A percentile compares a stretch with the other conserved stretches of the same genome.
Conservation (phyloP, 2,113 vertebrate genomes). For the Motacilla alba region DNA sequence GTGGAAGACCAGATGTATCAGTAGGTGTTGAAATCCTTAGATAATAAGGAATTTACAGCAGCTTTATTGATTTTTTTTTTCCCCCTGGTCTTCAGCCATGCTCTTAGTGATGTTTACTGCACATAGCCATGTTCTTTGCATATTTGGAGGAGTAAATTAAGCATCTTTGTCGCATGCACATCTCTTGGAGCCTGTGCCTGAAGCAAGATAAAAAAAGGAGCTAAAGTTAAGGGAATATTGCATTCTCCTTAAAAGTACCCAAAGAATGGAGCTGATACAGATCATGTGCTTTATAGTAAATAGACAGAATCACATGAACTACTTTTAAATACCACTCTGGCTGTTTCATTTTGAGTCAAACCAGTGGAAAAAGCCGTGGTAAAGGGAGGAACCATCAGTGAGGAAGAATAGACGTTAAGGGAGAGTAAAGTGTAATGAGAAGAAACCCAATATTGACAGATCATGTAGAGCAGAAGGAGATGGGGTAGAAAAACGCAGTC, state of each 20-base stretch:
- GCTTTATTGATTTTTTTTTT: not conserved
- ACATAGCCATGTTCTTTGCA: not conserved
- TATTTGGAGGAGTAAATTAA: not conserved
- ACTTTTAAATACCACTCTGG: not conserved
- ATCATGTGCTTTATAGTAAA: not conserved
- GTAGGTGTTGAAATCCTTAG: not conserved
- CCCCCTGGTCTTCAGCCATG: not conserved
- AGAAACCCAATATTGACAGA: constrained; percentile 35
- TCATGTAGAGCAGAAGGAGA: constrained; percentile 28
- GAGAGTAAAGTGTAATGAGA: not conserved
- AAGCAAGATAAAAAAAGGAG: not conserved
- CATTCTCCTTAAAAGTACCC: not conserved
- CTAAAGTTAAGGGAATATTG: not conserved
- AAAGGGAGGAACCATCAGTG: not conserved
- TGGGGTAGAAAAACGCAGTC: not conserved
- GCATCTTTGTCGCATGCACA: not conserved
- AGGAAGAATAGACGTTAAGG: not conserved
- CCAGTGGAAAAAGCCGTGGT: not conserved
- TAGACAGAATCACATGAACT: not conserved
- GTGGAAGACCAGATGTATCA: not conserved
- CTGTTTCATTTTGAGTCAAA: not conserved
- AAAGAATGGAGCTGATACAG: not conserved
- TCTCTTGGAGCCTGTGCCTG: not conserved
- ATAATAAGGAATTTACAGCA: not conserved
- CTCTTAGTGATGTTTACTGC: not conserved